Conservation (phyloP, 2,113 vertebrate genomes). For the Ardeotis arabs region DNA sequence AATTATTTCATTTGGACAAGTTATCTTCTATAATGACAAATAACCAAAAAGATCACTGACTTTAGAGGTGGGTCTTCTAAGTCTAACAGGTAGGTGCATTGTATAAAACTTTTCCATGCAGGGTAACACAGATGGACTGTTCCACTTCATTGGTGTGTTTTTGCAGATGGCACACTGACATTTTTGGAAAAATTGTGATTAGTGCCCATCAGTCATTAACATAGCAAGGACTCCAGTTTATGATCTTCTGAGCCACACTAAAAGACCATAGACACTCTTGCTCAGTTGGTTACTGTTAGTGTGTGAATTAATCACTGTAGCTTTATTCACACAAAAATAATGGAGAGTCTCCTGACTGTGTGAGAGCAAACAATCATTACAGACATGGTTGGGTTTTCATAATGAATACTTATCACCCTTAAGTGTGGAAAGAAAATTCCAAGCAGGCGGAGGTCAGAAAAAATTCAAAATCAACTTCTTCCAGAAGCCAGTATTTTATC, state of each 20-base stretch:
- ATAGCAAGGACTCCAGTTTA: not conserved
- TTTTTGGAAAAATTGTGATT: not conserved
- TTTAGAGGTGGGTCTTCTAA: not conserved
- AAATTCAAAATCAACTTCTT: not conserved
- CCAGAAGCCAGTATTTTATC: not conserved
- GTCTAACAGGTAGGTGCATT: not conserved
- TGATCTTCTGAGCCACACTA: not conserved
- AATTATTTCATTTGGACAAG: not conserved
- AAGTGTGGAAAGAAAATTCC: not conserved
- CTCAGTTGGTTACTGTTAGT: not conserved
- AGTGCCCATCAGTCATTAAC: not conserved
- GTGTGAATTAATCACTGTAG: not conserved
- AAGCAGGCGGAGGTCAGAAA: not conserved
- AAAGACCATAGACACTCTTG: not conserved
- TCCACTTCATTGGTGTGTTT: not conserved
- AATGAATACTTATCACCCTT: not conserved
- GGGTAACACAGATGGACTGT: not conserved
- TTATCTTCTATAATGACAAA: not conserved
- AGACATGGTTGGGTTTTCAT: not conserved
- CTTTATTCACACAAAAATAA: not conserved
- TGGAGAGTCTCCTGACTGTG: not conserved
- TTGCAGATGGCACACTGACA: not conserved
- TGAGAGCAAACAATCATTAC: not conserved
- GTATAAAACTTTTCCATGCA: not conserved
- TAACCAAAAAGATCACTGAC: not conserved